Evolutionary conservation across 2,888 invertebrate genomes (phyloP).

Genomic region (Glyphotaelius pellucidus): DNA sequence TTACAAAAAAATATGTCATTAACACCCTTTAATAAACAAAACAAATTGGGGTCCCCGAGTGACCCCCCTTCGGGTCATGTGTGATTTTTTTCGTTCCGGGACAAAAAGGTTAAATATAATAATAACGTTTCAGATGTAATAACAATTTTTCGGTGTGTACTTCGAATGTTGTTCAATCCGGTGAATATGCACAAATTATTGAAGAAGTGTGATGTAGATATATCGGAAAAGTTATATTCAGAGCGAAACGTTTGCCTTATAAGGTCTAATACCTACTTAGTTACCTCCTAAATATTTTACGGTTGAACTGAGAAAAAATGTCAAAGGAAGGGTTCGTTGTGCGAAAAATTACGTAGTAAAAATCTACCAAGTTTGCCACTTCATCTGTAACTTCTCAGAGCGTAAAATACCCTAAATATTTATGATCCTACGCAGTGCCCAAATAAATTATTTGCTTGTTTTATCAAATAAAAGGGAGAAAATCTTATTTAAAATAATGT

Average conservation of each 20-base stretch:
- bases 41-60: no score
- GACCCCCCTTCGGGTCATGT: no score
- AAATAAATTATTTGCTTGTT: not conserved
- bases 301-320: not conserved
- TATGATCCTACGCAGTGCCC: constrained; percentile 11
- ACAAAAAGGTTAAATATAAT: no score
- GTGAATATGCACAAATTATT: no score
- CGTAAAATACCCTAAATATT: constrained; percentile 26
- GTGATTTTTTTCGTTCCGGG: no score
- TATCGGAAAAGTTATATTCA: not conserved
- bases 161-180: no score
- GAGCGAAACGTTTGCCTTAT: not conserved
- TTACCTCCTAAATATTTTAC: not conserved
- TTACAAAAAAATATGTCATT: no score
- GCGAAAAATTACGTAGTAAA: not conserved
- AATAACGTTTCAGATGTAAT: no score
- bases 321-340: not conserved
- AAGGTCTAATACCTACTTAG: not conserved
- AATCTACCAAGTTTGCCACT: constrained; percentile 7
- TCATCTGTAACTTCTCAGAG: not conserved
- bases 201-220: no score
- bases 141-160: no score
- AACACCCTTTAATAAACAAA: no score
- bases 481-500: not conserved
- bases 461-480: not conserved